Conservation (phyloP, 2,113 vertebrate species). For the Rissa tridactyla region DNA sequence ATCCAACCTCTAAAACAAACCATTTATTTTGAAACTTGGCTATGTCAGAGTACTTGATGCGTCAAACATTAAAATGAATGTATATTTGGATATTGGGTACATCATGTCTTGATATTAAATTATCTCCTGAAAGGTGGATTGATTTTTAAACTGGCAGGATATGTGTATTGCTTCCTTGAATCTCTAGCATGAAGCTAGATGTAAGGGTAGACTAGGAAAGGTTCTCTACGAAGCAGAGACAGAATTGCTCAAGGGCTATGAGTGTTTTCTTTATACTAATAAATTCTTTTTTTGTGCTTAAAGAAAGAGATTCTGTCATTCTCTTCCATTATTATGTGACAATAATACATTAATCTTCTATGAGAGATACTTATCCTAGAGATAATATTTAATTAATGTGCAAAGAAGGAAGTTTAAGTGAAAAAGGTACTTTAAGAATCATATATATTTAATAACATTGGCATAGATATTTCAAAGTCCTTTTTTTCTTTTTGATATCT, state of each 20-base stretch:
- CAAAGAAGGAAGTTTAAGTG: constrained; percentile 23
- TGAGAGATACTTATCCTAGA: constrained; percentile 50
- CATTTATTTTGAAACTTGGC: constrained; percentile 65
- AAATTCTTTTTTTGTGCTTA: constrained; percentile 28
- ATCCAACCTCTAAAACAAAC: constrained; percentile 71
- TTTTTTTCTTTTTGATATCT: constrained; percentile 30
- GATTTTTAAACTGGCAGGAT: constrained; percentile 51
- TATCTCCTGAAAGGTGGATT: constrained; percentile 40
- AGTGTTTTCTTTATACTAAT: constrained; percentile 50
- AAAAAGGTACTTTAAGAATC: constrained; percentile 51
- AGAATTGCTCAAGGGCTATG: constrained; percentile 30
- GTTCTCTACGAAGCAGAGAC: not conserved
- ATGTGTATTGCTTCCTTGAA: constrained; percentile 30
- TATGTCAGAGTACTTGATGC: constrained; percentile 24
- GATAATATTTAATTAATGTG: constrained; percentile 58
- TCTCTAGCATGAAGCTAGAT: not conserved
- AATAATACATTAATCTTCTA: constrained; percentile 42
- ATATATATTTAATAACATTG: constrained; percentile 45
- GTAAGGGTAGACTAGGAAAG: not conserved
- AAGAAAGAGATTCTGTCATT: constrained; percentile 26
- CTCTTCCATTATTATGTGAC: constrained; percentile 34
- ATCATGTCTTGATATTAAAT: constrained; percentile 55
- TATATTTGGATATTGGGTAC: constrained; percentile 47
- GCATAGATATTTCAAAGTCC: constrained; percentile 45
- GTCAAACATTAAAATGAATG: constrained; percentile 49